Conservation (phyloP, 2,888 invertebrate species). For the Callimorpha dominula region DNA sequence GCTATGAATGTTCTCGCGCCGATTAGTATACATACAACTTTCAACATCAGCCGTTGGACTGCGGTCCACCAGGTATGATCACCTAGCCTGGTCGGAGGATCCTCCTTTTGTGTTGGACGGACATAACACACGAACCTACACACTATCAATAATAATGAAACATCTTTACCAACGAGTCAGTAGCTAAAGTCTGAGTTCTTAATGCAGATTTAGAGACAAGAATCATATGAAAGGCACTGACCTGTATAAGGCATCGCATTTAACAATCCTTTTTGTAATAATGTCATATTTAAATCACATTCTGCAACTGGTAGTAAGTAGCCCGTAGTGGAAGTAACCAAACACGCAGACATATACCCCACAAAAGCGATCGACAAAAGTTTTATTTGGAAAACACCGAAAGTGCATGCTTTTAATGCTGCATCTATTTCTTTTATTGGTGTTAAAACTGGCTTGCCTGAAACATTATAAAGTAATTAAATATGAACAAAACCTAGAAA, state of each 20-base stretch:
- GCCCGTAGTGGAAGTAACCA: slow-evolving; percentile 64
- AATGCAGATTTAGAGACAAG: no score
- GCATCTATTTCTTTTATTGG: slow-evolving; percentile 72
- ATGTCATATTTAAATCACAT: slow-evolving; percentile 72
- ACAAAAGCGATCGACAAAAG: slow-evolving; percentile 60
- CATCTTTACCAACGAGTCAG: no score
- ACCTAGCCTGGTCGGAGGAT: no score
- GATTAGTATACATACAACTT: no score
- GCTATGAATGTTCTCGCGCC: no score
- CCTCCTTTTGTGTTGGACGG: no score
- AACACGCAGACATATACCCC: slow-evolving; percentile 52
- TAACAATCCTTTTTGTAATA: slow-evolving; percentile 70
- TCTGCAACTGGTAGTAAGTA: slow-evolving; percentile 74
- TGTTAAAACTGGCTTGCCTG: slow-evolving; percentile 52
- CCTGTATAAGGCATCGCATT: slow-evolving; percentile 74
- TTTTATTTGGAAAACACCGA: slow-evolving; percentile 70
- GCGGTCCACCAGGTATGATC: no score
- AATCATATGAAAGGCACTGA: slow-evolving; percentile 46
- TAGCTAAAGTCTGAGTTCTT: no score
- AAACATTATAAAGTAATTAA: slow-evolving; percentile 22
- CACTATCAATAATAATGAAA: no score
- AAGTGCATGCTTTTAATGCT: slow-evolving; percentile 68
- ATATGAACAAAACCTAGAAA: neutral
- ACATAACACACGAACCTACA: no score
- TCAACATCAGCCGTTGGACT: no score